These are phyloP conservation scores for Burhinus bistriatus DNA, from an alignment of 2,113 vertebrate genomes.

Conservation along the genomic window DNA sequence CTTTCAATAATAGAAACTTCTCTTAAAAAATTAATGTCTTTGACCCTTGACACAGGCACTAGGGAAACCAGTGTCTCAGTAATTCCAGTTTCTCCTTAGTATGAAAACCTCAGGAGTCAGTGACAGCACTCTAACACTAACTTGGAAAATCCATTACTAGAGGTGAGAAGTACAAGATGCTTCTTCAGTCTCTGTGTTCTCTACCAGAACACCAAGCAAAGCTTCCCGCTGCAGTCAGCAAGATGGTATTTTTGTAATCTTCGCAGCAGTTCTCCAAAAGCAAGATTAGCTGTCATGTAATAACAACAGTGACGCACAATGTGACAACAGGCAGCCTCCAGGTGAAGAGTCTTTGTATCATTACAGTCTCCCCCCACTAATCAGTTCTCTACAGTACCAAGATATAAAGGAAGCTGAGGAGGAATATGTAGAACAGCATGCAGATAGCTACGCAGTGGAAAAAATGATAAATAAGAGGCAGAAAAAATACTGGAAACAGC, in stretches of 20 bases:
- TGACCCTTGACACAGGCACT: neutral
- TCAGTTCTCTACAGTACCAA: neutral
- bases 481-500: neutral
- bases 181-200: neutral
- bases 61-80: neutral
- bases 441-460: neutral
- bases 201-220: neutral
- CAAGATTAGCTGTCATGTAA: constrained; percentile 11
- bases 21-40: neutral
- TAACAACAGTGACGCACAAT: neutral
- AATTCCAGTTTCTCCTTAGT: neutral
- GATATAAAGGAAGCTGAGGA: neutral
- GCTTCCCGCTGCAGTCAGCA: neutral
- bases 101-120: neutral
- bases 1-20: neutral
- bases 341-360: neutral
- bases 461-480: neutral
- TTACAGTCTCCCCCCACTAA: neutral
- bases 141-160: neutral
- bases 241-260: constrained; percentile 1
- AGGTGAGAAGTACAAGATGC: neutral
- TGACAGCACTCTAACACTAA: neutral
- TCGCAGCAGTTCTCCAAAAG: neutral
- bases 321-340: constrained; percentile 40
- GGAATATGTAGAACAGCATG: neutral